Conservation (phyloP, 2,797 vertebrate genomes). For the Babyrousa celebensis region DNA sequence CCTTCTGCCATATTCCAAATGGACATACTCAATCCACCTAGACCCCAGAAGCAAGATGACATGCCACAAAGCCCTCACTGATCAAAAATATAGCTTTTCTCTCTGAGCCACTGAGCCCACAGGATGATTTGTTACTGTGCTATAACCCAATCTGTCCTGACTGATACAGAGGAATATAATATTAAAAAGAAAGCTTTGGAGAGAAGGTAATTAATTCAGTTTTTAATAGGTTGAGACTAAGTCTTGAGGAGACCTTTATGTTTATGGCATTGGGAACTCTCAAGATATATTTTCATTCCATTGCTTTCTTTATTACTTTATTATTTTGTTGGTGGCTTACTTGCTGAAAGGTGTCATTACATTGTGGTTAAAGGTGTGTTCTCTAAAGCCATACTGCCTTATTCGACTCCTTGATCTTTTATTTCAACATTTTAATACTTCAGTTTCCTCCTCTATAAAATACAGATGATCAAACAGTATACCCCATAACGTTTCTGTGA, state of each 20-base stretch:
- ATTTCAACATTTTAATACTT: not conserved
- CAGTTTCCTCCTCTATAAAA: constrained; percentile 55
- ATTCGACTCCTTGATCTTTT: not conserved
- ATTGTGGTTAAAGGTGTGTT: not conserved
- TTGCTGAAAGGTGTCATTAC: not conserved
- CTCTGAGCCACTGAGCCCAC: not conserved
- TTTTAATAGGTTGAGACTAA: not conserved
- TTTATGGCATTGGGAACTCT: not conserved
- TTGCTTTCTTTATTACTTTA: not conserved
- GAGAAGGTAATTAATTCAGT: not conserved
- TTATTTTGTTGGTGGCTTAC: not conserved
- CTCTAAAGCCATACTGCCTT: not conserved
- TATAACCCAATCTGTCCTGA: not conserved
- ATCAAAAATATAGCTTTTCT: not conserved
- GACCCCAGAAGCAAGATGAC: not conserved
- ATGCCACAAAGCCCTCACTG: not conserved
- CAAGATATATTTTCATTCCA: not conserved
- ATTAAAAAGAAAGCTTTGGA: not conserved
- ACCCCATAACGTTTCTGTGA: not conserved
- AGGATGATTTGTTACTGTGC: not conserved
- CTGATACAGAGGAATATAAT: not conserved
- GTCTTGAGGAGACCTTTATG: not conserved
- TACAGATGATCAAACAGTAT: not conserved
- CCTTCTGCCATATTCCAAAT: not conserved
- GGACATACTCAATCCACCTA: not conserved